These are phyloP conservation scores for Drosophila mayaguana DNA, from an alignment of 2,888 invertebrate genomes.

Conservation along the genomic window DNA sequence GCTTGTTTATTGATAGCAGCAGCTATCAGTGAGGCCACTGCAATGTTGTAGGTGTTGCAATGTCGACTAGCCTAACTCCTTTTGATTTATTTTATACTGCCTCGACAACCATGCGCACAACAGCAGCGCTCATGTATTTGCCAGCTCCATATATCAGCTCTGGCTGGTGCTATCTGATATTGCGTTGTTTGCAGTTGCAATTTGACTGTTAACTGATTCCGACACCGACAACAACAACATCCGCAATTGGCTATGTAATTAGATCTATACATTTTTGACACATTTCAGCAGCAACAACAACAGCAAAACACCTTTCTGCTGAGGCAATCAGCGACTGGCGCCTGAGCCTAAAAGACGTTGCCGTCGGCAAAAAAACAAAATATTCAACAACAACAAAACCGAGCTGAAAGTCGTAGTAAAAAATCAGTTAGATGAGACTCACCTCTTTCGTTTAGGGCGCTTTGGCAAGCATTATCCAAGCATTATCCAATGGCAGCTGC, in stretches of 20 bases:
- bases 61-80: conserved; percentile 6
- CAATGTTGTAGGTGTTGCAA: conserved; percentile 59
- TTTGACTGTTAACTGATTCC: conserved; percentile 48
- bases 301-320: conserved; percentile 49
- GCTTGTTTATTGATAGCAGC: conserved; percentile 58
- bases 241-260: conserved; percentile 50
- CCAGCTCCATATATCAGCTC: conserved; percentile 40
- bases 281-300: conserved; percentile 35
- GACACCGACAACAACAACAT: conserved; percentile 18
- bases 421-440: conserved; percentile 38
- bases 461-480: conserved; percentile 70
- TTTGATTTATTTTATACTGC: conserved; percentile 9
- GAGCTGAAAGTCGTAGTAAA: not conserved
- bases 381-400: conserved; percentile 6
- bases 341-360: conserved; percentile 70
- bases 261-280: conserved; percentile 66
- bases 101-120: not conserved
- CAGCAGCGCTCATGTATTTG: not conserved
- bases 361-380: conserved; percentile 61
- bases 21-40: conserved; percentile 57
- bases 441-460: conserved; percentile 55
- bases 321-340: conserved; percentile 50
- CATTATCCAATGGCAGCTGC: conserved; percentile 65
- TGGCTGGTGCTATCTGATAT: conserved; percentile 46
- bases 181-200: conserved; percentile 53